These are phyloP conservation scores for Sula dactylatra DNA, from an alignment of 2,113 vertebrate species.

Conservation along the genomic window DNA sequence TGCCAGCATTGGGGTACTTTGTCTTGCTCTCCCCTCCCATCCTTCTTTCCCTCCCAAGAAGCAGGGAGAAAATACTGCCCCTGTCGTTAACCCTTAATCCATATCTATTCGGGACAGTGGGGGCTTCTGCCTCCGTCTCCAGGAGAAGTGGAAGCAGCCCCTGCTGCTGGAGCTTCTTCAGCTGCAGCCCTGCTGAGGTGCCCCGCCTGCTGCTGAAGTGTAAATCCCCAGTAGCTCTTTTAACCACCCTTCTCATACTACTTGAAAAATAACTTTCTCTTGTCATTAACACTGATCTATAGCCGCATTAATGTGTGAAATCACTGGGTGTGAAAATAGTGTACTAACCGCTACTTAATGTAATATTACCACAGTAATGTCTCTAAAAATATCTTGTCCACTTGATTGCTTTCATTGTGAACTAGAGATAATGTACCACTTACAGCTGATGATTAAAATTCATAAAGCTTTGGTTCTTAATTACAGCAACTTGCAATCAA, in stretches of 20 bases:
- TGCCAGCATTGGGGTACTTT: neutral
- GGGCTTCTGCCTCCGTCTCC: neutral
- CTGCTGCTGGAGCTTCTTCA: neutral
- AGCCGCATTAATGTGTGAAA: conserved; percentile 61
- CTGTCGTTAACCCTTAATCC: neutral
- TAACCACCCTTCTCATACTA: conserved; percentile 36
- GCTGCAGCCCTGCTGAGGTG: neutral
- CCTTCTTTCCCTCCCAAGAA: neutral
- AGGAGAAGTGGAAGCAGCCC: neutral
- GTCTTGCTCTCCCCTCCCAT: neutral
- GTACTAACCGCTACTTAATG: conserved; percentile 65
- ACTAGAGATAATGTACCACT: conserved; percentile 68
- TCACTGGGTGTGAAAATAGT: conserved; percentile 69
- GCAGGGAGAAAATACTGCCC: neutral
- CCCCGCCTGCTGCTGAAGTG: conserved; percentile 31
- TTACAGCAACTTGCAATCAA: conserved; percentile 71
- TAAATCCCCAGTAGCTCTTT: conserved; percentile 39
- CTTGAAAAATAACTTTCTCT: conserved; percentile 56
- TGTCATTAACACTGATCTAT: conserved; percentile 64
- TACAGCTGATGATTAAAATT: conserved; percentile 72
- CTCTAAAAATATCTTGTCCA: conserved; percentile 71
- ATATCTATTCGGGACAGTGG: neutral
- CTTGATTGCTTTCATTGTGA: conserved; percentile 71
- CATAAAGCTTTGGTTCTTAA: conserved; percentile 69
- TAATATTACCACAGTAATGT: conserved; percentile 69